Evolutionary conservation across 2,797 vertebrate species (phyloP).

Genomic region (Pampus argenteus): DNA sequence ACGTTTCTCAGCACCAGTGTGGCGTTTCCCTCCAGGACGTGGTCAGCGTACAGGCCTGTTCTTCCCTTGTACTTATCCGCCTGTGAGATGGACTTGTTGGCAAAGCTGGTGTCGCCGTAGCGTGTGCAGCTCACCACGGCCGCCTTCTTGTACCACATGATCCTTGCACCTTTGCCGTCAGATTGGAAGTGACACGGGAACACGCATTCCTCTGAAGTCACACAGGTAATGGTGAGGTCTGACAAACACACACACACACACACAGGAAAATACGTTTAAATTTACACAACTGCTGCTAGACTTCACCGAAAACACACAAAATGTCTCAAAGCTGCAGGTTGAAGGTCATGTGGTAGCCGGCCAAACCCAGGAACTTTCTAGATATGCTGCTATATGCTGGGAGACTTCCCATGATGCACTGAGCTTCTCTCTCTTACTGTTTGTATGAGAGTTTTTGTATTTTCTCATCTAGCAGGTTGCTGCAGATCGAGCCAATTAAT

Average conservation of each 20-base stretch:
- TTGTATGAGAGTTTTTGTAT: no score
- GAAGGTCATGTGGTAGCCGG: no score
- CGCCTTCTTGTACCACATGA: constrained; percentile 42
- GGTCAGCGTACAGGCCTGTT: constrained; percentile 15
- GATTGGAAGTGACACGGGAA: constrained; percentile 37
- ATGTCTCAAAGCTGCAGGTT: no score
- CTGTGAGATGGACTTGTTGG: constrained; percentile 21
- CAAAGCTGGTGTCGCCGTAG: constrained; percentile 44
- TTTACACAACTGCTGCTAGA: no score
- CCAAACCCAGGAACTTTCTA: no score
- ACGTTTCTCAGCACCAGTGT: constrained; percentile 41
- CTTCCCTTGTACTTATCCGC: constrained; percentile 13
- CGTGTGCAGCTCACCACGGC: constrained; percentile 37
- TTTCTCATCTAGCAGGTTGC: no score
- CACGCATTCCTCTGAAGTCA: constrained; percentile 2
- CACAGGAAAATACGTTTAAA: not conserved
- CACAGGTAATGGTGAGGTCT: constrained; percentile 25
- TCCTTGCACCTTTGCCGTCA: constrained; percentile 31
- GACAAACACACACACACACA: constrained; percentile 4
- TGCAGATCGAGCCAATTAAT: no score
- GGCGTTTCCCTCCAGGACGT: constrained; percentile 44
- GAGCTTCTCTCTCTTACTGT: no score
- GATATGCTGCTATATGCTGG: no score
- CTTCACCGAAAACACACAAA: no score
- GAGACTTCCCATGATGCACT: no score